Percentiles rank a stretch among this genome's conserved stretches.
These are phyloP conservation scores for Columba livia DNA, from an alignment of 2,113 vertebrate species.

Conservation along the genomic window DNA sequence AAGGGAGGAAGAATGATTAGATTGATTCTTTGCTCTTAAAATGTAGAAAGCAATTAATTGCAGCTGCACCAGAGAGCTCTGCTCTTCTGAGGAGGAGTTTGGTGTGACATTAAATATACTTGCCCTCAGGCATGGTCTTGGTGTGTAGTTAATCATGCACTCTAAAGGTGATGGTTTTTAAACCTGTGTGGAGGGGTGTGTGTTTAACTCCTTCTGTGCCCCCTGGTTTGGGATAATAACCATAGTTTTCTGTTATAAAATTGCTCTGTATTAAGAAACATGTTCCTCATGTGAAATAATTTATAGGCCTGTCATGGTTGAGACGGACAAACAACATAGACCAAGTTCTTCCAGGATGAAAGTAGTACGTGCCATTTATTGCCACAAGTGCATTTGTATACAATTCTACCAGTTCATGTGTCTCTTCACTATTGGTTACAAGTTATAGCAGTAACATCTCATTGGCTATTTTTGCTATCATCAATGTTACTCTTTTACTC, in stretches of 20 bases:
- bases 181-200: not conserved
- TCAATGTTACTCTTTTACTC: too few species aligned
- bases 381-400: too few species aligned
- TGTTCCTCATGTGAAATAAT: not conserved
- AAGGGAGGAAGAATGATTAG: not conserved
- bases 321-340: too few species aligned
- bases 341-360: too few species aligned
- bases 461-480: too few species aligned
- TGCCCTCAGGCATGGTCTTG: not conserved
- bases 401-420: too few species aligned
- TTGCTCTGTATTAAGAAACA: not conserved
- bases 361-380: too few species aligned
- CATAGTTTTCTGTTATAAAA: not conserved
- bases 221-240: not conserved
- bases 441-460: too few species aligned
- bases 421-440: too few species aligned
- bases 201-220: not conserved
- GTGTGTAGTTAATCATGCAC: not conserved
- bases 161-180: not conserved
- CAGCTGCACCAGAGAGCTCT: not conserved
- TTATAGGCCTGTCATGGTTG: too few species aligned
- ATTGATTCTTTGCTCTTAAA: not conserved
- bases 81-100: not conserved
- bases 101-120: not conserved
- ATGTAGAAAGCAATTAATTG: not conserved